Evolutionary conservation across 2,888 invertebrate species (phyloP).

Genomic region (Hoplodrina blanda): DNA sequence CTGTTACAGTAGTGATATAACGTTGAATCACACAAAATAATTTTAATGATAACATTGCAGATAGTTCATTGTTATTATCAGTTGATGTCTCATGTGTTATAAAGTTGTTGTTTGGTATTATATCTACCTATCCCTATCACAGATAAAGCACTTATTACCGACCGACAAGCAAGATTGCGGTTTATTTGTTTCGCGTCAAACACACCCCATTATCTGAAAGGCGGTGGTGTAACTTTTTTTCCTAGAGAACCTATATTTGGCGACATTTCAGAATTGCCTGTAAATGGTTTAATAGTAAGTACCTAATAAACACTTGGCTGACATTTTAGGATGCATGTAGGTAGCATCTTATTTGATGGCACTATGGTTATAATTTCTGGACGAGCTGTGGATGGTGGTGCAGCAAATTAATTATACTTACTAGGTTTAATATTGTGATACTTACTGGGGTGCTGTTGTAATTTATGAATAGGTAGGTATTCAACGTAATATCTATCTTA

Average conservation of each 20-base stretch:
- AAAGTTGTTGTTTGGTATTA: too few relatives aligned
- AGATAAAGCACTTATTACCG: not conserved
- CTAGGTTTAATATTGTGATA: not conserved
- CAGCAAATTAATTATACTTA: not conserved
- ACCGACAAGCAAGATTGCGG: not conserved
- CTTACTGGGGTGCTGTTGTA: not conserved
- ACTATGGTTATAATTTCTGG: not conserved
- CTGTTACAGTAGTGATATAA: not conserved
- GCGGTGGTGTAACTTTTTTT: not conserved
- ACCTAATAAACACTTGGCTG: too few relatives aligned
- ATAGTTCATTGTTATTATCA: slow-evolving; percentile 12
- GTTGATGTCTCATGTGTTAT: slow-evolving; percentile 1
- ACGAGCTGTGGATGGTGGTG: not conserved
- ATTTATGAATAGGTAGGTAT: not conserved
- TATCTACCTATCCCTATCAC: not conserved
- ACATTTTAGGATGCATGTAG: too few relatives aligned
- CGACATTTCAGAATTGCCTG: too few relatives aligned
- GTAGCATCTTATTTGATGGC: not conserved
- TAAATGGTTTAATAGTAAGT: too few relatives aligned
- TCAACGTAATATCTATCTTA: too few relatives aligned
- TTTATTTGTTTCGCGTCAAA: not conserved
- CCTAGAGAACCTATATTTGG: too few relatives aligned
- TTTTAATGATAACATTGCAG: not conserved
- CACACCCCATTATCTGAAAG: not conserved
- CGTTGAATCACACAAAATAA: not conserved